Base-by-base conservation (phyloP, 2,888 invertebrate species). In the Ctenicera cuprea region DNA sequence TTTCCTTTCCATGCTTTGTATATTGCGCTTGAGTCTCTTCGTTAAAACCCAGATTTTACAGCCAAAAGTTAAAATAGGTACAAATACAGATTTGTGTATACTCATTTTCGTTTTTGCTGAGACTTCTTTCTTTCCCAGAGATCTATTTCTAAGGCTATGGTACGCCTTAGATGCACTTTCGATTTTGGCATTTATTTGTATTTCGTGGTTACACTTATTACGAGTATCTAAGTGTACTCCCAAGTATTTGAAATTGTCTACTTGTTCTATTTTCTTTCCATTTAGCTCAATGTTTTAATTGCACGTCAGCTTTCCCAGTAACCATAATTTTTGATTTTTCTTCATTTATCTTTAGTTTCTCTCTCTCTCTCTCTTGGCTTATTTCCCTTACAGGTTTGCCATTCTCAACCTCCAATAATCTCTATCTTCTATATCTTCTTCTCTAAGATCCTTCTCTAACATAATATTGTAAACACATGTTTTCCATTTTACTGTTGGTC, bases 281-380 rank as follows among this genome's bases (percentile, higher is more conserved):
- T 38, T 38, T 12, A 38, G 2, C n/a, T 38, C 38, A n/a, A 38
- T 38, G 38, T n/a, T 38, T 38, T 38, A n/a, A 12, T 45, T 2
- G 14, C 43, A 16, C 16, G 43, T 45, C 16, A 3, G 43, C 8
- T 1, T 45, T 45, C 16, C 14, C 43, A 14, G 11, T 45, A 16
- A 45, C 43, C 43, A 14, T 45, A 16, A 45, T 45, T 45, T 45
- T 16, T 8, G 14, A 16, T 22, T 52, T 52, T 52, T 52, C 52
- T 26, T 52, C 12, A 22, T 52, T 52, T 52, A 52, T 26, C 7
- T 52, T 20, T 22, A 22, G 12, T n/a, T 52, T 52, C 22, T 52
- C n/a, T n/a, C n/a, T n/a, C n/a, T n/a, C n/a, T n/a, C n/a, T n/a
- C n/a, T n/a, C n/a, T n/a, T n/a, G n/a, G n/a, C n/a, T n/a, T n/a